Evolutionary conservation across 1,140 invertebrate genomes (phyloP).

Genomic region (Calephelis virginiensis): DNA sequence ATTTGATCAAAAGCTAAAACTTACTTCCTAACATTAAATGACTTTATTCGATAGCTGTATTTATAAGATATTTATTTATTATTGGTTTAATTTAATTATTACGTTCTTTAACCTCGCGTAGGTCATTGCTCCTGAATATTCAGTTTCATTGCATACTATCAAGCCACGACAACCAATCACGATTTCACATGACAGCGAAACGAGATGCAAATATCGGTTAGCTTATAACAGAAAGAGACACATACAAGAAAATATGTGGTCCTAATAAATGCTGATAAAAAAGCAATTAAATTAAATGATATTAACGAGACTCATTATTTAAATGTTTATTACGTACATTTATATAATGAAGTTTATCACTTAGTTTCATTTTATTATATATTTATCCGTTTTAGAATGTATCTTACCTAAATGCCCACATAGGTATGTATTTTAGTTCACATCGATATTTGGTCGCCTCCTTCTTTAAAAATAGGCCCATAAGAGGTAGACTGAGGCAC

Average conservation of each 20-base stretch:
- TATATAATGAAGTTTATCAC: neutral
- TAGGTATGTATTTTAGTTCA: no score
- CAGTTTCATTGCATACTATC: conserved; percentile 19
- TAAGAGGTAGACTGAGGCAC: no score
- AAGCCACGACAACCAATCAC: conserved; percentile 43
- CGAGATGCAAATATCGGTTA: conserved; percentile 40
- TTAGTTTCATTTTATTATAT: no score
- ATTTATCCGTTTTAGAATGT: no score
- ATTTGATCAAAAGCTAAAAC: neutral
- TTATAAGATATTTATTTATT: conserved; percentile 1
- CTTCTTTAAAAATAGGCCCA: no score
- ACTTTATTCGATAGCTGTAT: neutral
- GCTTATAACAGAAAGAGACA: conserved; percentile 36
- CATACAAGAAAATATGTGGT: conserved; percentile 38
- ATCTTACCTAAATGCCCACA: no score
- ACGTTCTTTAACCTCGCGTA: neutral
- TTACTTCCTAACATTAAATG: neutral
- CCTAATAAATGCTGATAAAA: neutral
- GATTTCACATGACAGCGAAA: conserved; percentile 54
- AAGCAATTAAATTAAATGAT: neutral
- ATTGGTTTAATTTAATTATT: neutral
- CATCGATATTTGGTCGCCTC: no score
- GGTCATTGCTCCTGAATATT: conserved; percentile 36
- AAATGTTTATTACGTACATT: neutral
- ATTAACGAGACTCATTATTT: neutral